phyloP scores from a whole-genome alignment of 2,888 invertebrate genomes.

The Apeira syringaria region DNA sequence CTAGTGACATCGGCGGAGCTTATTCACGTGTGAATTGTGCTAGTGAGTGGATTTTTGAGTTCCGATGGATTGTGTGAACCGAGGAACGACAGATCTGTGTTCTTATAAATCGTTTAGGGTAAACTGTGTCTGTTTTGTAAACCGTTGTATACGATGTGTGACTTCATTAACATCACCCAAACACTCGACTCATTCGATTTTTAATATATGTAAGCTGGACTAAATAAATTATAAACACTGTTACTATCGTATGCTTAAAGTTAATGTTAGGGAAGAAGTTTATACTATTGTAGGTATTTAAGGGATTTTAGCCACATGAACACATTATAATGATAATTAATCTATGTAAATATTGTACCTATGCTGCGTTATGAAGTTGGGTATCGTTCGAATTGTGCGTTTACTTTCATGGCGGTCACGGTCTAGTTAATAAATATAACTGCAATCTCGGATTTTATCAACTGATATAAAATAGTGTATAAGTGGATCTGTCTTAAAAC shows the following conservation, averaged over 20 bases:
- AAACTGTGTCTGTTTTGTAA: constrained; percentile 75
- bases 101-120: constrained; percentile 56
- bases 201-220: constrained; percentile 68
- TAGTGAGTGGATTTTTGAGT: constrained; percentile 43
- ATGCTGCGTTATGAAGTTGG: constrained; percentile 42
- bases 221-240: constrained; percentile 80
- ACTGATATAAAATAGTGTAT: constrained; percentile 52
- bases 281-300: constrained; percentile 69
- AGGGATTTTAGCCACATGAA: constrained; percentile 71
- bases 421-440: constrained; percentile 37
- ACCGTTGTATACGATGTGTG: constrained; percentile 82
- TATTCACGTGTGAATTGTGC: constrained; percentile 35
- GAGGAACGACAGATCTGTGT: constrained; percentile 45
- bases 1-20: constrained; percentile 65
- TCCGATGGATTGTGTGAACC: constrained; percentile 24
- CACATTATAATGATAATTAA: constrained; percentile 56
- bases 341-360: constrained; percentile 60
- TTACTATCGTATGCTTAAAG: constrained; percentile 78
- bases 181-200: constrained; percentile 63
- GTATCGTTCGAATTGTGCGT: constrained; percentile 35
- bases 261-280: constrained; percentile 75
- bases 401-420: constrained; percentile 23
- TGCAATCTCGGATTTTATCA: constrained; percentile 54
- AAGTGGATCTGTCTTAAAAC: constrained; percentile 59
- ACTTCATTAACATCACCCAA: constrained; percentile 71